Evolutionary conservation across 2,797 vertebrate species (phyloP).

Genomic region (Perodicticus potto): DNA sequence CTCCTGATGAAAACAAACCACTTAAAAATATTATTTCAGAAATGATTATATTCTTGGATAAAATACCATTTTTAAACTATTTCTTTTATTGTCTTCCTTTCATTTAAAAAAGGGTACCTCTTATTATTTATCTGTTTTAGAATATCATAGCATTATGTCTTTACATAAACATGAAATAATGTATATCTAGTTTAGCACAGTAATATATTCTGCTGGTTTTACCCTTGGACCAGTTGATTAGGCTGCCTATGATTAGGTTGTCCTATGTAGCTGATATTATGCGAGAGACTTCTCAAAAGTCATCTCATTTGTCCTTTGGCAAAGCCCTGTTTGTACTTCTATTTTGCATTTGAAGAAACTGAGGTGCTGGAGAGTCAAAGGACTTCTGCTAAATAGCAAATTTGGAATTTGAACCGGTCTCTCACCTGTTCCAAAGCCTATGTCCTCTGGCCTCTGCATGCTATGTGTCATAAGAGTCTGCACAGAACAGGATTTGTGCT

Average conservation of each 20-base stretch:
- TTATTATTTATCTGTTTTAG: neutral
- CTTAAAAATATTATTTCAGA: neutral
- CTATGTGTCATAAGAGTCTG: neutral
- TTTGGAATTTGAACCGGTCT: neutral
- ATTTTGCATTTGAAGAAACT: neutral
- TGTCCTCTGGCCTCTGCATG: neutral
- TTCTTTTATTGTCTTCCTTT: neutral
- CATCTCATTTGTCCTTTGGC: neutral
- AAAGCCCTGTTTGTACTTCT: neutral
- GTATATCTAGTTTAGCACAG: neutral
- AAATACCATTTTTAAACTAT: neutral
- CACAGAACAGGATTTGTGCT: neutral
- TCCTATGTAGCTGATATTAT: no score
- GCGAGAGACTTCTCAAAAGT: neutral
- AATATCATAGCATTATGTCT: neutral
- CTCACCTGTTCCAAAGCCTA: neutral
- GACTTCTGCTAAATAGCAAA: neutral
- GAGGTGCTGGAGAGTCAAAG: neutral
- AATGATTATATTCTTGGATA: neutral
- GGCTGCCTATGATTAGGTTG: no score
- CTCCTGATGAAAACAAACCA: neutral
- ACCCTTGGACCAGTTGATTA: neutral
- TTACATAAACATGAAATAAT: neutral
- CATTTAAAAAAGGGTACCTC: neutral
- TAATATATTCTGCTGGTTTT: neutral